phyloP scores from a whole-genome alignment of 2,797 vertebrate species.

The Halcyon chelicuti region DNA sequence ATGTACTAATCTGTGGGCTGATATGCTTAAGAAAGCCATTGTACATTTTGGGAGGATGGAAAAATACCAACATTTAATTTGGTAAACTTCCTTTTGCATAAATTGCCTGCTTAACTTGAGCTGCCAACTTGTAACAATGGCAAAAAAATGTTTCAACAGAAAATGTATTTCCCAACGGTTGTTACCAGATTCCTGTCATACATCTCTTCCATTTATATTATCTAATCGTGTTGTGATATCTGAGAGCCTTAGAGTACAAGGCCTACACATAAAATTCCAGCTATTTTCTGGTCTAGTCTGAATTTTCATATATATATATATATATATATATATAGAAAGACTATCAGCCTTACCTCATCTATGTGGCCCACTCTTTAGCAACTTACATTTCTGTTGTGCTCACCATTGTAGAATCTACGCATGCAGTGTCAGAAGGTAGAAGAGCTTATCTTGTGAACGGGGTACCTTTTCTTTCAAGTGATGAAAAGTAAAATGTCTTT shows the following conservation, averaged over 20 bases:
- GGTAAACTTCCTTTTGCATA: neutral
- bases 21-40: slow-evolving; percentile 5
- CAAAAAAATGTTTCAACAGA: neutral
- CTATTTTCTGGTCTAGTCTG: neutral
- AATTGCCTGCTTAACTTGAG: neutral
- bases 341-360: neutral
- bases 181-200: neutral
- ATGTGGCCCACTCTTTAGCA: neutral
- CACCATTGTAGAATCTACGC: neutral
- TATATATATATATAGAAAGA: neutral
- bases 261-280: neutral
- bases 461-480: neutral
- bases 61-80: slow-evolving; percentile 20
- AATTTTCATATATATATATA: neutral
- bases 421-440: neutral
- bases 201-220: neutral
- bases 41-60: neutral
- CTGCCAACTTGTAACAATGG: neutral
- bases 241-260: neutral
- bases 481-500: neutral
- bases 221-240: neutral
- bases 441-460: neutral
- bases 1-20: neutral
- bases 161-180: neutral
- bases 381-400: neutral